Base-by-base conservation (phyloP, 2,797 vertebrate genomes). In the Carapus acus region DNA sequence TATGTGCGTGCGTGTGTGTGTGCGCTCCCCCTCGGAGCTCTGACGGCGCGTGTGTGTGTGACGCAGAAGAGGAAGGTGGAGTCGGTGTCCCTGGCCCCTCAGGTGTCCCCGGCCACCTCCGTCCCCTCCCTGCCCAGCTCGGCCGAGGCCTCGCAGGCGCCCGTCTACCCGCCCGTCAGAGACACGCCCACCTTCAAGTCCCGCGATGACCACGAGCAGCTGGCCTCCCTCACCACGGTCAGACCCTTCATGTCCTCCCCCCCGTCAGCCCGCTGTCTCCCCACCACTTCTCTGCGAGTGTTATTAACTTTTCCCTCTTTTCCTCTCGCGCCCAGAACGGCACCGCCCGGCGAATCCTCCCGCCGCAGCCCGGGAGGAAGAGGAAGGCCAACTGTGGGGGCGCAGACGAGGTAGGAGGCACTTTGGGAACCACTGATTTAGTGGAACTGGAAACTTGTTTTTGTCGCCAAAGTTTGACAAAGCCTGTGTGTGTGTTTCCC, bases 41-140 rank as follows among this genome's bases (percentile, higher is more conserved):
- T 60, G 46, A 74, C 36, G 16, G n/a, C n/a, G n/a, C n/a, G n/a
- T 0, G 1, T 62, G 31, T 81, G 19, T 74, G 50, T 58, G 14
- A 54, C 49, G 44, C 90, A 96, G 93, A 97, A 97, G 82, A 90
- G 94, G 64, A 97, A 97, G 82, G 91, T 90, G 42, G 94, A 97
- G 57, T 76, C 91, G 2, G 90, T 91, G 49, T 87, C 88, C 42
- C 45, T 90, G 76, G 85, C 78, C 19, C 80, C 86, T 49, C 90
- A 90, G 78, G 86, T 86, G 53, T 83, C 91, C 0, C 91, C 91
- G 0, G 90, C 86, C 23, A 88, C 88, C 43, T 90, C 94, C 0
- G 91, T 93, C 62, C 88, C 90, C 13, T 82, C 88, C 23, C 70
- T 94, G 70, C 90, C 91, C 3, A 73, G 83, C 49, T 74, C 91